phyloP scores from a whole-genome alignment of 1,140 invertebrate species.

The Dolichoris vasculosae region DNA sequence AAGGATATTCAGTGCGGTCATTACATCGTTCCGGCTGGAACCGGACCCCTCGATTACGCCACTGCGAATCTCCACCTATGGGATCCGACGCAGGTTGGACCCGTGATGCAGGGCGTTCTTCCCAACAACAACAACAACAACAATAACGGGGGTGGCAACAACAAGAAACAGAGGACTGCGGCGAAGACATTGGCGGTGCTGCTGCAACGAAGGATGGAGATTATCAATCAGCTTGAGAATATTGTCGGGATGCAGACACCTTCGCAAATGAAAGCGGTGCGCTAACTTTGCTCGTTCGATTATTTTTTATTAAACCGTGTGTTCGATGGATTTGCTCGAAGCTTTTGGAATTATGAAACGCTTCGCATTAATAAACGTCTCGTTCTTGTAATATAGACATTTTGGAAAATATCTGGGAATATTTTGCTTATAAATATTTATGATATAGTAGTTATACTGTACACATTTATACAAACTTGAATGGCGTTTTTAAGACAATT shows the following conservation, averaged over 20 bases:
- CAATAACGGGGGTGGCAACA: neutral
- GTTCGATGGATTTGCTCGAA: neutral
- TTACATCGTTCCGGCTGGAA: constrained; percentile 66
- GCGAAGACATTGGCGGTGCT: constrained; percentile 78
- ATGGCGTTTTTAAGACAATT: no score
- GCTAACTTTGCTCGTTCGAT: neutral
- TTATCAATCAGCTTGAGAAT: constrained; percentile 81
- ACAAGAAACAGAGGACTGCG: constrained; percentile 71
- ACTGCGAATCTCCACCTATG: constrained; percentile 67
- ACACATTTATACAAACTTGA: no score
- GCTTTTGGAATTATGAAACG: no score
- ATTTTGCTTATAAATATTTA: no score
- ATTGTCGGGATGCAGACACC: constrained; percentile 77
- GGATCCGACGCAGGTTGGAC: constrained; percentile 66
- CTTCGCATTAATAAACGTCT: no score
- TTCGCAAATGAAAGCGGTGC: constrained; percentile 70
- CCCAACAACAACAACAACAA: constrained; percentile 66
- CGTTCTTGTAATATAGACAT: no score
- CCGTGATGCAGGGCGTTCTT: constrained; percentile 61
- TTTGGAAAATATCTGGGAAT: no score
- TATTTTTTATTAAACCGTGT: neutral
- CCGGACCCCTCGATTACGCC: constrained; percentile 64
- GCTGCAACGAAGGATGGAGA: constrained; percentile 80
- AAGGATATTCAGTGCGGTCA: constrained; percentile 69
- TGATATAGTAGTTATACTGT: neutral